Conservation (phyloP, 2,113 vertebrate species). For the Miniopterus natalensis region DNA sequence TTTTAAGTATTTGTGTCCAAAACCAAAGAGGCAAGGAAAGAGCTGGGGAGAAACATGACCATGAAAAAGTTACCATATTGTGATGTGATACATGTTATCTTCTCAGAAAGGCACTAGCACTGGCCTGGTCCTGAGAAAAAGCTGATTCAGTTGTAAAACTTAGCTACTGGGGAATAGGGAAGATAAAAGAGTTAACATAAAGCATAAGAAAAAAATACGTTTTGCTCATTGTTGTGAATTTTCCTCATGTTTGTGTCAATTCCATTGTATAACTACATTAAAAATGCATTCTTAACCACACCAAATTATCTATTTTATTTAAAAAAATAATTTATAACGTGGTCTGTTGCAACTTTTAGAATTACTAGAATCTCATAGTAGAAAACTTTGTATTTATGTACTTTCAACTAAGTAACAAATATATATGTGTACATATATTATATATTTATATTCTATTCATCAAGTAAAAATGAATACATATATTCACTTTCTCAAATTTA, state of each 20-base stretch:
- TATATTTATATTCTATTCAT: neutral
- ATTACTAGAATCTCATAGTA: neutral
- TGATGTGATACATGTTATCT: too few relatives aligned
- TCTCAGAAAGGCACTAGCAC: neutral
- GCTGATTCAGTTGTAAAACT: fast-evolving
- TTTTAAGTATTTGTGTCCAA: neutral
- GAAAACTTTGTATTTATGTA: neutral
- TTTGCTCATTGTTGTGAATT: neutral
- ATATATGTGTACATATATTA: neutral
- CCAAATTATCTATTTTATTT: neutral
- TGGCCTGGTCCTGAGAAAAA: neutral
- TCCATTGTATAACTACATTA: fast-evolving
- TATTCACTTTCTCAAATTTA: neutral
- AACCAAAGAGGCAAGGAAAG: neutral
- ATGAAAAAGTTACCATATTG: neutral
- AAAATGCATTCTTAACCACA: neutral
- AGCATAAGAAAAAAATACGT: neutral
- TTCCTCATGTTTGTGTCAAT: neutral
- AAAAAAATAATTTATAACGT: neutral
- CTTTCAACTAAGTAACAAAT: neutral
- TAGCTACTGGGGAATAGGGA: neutral
- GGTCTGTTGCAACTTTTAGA: neutral
- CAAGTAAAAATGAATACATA: neutral
- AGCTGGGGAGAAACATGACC: neutral
- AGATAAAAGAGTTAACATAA: neutral